Base-by-base conservation (phyloP, 2,113 vertebrate genomes). In the Aegotheles bennettii region DNA sequence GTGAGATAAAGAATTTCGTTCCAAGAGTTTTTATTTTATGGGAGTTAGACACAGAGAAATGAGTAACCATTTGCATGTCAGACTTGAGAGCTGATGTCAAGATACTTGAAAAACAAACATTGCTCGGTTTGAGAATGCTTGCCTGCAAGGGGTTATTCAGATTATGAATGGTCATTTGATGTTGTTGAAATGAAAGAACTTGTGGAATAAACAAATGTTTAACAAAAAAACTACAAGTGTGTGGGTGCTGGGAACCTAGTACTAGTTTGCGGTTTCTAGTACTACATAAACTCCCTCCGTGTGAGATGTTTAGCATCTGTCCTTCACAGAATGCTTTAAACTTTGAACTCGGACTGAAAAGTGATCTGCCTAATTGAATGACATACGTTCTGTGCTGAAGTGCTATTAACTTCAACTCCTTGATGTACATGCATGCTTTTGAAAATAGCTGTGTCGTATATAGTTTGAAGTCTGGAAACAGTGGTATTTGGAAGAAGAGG, bases 101-200 rank as follows among this genome's bases (percentile, higher is more conserved):
- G 47, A 84, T 89, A 43, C 94, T 95, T 93, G 92, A 96, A 96
- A 92, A 91, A 80, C 53, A 92, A 91, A 88, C 50, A 78, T 35
- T 70, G 63, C 90, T 85, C 24, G 24, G 0, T 63, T 77, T 82
- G 35, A 53, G 59, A 83, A 76, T 43, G 45, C 69, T 80, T 89
- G 36, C 65, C 51, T 87, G 1, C 50, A 56, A 57, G 45, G 78
- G 45, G 69, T 87, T 94, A 47, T 84, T 84, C 60, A 56, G 69
- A 90, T 90, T 90, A 74, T 93, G 47, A 79, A 56, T 3, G 17
- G 29, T 84, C 79, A 68, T 68, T 92, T 43, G 86, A 8, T 73
- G 28, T 77, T 93, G 87, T 97, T 91, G 47, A 71, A 77, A 77
- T 83, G 63, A 21, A 90, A 92, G 76, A 89, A 88, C 19, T 71